Percentiles rank a stretch among this genome's conserved stretches.
Evolutionary conservation across 2,113 vertebrate genomes (phyloP).

Genomic region (Rhinichthys klamathensis): DNA sequence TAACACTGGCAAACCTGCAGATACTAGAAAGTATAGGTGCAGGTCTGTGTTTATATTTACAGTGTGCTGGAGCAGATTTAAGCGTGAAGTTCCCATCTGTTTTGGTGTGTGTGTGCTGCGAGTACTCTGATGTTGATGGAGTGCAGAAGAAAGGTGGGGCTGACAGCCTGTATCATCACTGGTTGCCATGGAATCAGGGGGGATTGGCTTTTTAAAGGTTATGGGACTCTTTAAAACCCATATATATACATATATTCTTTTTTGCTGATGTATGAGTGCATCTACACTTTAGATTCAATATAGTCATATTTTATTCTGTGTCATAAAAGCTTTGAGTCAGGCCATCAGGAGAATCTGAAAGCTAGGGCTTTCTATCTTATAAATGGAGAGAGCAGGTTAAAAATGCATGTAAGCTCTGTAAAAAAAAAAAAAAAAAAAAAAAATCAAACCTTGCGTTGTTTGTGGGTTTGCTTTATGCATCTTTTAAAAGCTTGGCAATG

Average conservation of each 20-base stretch:
- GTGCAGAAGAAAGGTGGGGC: conserved; percentile 24
- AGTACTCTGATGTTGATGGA: conserved; percentile 26
- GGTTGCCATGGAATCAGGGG: conserved; percentile 33
- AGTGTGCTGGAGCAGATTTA: conserved; percentile 12
- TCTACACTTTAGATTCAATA: background rate
- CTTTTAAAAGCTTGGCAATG: conserved; percentile 22
- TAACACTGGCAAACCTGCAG: background rate
- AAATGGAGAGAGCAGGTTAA: conserved; percentile 33
- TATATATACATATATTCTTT: background rate
- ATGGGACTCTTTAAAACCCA: background rate
- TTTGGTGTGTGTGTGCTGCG: background rate
- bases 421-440: background rate
- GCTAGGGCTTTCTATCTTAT: conserved; percentile 1
- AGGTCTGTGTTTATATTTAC: conserved; percentile 11
- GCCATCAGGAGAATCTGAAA: background rate
- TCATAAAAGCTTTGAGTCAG: background rate
- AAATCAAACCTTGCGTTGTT: conserved; percentile 13
- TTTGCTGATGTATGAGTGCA: background rate
- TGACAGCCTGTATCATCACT: conserved; percentile 35
- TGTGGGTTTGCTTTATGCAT: conserved; percentile 30
- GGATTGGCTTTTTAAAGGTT: background rate
- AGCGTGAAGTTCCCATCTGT: conserved; percentile 40
- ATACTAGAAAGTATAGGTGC: background rate
- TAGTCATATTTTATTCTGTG: conserved; percentile 8
- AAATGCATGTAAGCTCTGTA: conserved; percentile 29